Percentiles rank a stretch among this genome's conserved stretches.
These are phyloP conservation scores for Drosophila sproati DNA, from an alignment of 1,140 invertebrate genomes.

Conservation along the genomic window DNA sequence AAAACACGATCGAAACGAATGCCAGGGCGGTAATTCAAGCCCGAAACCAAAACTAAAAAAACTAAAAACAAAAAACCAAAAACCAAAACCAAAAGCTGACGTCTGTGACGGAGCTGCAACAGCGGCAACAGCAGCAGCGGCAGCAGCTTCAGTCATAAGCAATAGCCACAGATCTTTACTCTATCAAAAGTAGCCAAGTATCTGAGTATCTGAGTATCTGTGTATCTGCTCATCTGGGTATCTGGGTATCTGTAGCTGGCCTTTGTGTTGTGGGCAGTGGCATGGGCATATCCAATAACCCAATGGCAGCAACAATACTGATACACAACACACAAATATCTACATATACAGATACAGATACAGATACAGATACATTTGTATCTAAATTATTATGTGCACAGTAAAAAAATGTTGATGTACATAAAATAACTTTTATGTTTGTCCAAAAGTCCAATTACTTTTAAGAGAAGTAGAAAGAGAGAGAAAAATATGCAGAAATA, in stretches of 20 bases:
- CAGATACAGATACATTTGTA: background rate
- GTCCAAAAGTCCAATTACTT: too few species aligned
- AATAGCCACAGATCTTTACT: conserved; percentile 16
- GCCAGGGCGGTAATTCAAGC: conserved; percentile 49
- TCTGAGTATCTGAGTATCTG: conserved; percentile 21
- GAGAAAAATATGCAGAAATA: too few species aligned
- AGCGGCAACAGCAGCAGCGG: background rate
- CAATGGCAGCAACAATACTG: conserved; percentile 21
- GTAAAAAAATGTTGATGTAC: background rate
- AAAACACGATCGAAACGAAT: conserved; percentile 71
- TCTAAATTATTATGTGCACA: background rate
- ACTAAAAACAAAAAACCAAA: conserved; percentile 16
- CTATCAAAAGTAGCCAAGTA: conserved; percentile 30
- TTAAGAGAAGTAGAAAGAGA: too few species aligned
- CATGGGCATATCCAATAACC: conserved; percentile 42
- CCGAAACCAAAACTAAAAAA: conserved; percentile 19
- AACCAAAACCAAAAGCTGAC: conserved; percentile 28
- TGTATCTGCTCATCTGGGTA: background rate
- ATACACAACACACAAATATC: too few species aligned
- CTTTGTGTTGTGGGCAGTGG: conserved; percentile 27
- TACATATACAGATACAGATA: background rate
- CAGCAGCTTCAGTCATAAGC: conserved; percentile 1
- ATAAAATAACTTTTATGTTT: too few species aligned
- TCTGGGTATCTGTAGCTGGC: conserved; percentile 14
- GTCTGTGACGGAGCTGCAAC: conserved; percentile 24